Evolutionary conservation across 1,140 invertebrate species (phyloP), one percentile per base, ranked within the genome.

Genomic region (Camponotus floridanus): DNA sequence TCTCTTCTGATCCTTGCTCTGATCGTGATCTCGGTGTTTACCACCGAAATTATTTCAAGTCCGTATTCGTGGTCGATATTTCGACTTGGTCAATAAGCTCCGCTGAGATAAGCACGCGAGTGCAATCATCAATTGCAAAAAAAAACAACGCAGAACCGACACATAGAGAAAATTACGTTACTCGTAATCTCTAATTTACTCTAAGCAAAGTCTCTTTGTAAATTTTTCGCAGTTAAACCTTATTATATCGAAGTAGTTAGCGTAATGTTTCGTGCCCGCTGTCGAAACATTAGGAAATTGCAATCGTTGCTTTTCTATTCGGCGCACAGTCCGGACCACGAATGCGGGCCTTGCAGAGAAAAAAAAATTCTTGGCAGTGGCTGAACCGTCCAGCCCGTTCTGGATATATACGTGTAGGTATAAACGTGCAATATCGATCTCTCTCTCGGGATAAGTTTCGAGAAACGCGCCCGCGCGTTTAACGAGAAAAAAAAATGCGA

Each of bases 361-460:
- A 86, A 15, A 61, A 76, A 78, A 61, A 85, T 76, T 88, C 70
- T 90, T 93, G 91, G 92, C 93, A 93, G 92, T 93, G 92, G 93
- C 92, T 94, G 93, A 94, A 95, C 94, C 94, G 94, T 95, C 91
- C 92, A 95, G 93, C 95, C 95, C 95, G 94, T 95, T 95, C 95
- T 95, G 94, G 95, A 95, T 95, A 95, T 93, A 91, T 88, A 92
- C 90, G 91, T 93, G 86, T 68, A 88, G 80, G 85, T 91, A 91
- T 57, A 91, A 88, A 86, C 67, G 88, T 90, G 89, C 86, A 86
- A 87, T 76, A 83, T 90, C 86, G 78, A 78, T 62, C 70, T 68
- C 80, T 67, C 59, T 67, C 59, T 85, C 81, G 85, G 61, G 68
- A 83, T 57, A 78, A 85, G 36, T 42, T 26, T 36, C 42, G 62